Base-by-base conservation (phyloP, 2,888 invertebrate genomes). In the Clanis bilineata region DNA sequence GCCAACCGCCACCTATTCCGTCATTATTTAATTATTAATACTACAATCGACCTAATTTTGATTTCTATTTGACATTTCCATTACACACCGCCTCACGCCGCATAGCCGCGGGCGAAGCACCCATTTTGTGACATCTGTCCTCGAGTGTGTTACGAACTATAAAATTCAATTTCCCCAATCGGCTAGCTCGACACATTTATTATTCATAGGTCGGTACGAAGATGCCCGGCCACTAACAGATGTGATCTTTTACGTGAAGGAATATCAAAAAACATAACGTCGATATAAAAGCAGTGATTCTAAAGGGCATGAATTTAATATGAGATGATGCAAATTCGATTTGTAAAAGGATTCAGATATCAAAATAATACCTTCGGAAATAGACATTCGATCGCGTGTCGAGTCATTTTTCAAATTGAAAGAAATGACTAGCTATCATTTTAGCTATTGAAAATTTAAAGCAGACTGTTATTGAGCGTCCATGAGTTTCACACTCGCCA, bases 141-240 rank as follows among this genome's bases (percentile, higher is more conserved):
- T 88, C 84, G 77, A 84, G 86, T 90, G 90, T 90, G 90, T 90
- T 90, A 83, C 87, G 80, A 90, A 86, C 90, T 92, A 91, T 90
- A 91, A 92, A 92, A 92, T 92, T 92, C 91, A 91, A 92, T 92
- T 92, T 92, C 90, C 92, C 88, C 90, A 90, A 91, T 90, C 90
- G 91, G 88, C 86, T 78, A 84, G 84, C 86, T 82, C 88, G 86
- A 79, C 86, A 85, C 90, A 91, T 92, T 92, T 91, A 91, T 91
- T 92, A 92, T 92, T 92, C 91, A 92, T 90, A 88, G 90, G 80
- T 79, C 85, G 85, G 83, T 85, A 88, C 86, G 83, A 86, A 85
- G 85, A 84, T 81, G 86, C 86, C 81, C 87, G 85, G 88, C 88
- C 90, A 85, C 87, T 90, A 89, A 86, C 89, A 91, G 90, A 91